Evolutionary conservation across 2,888 invertebrate species (phyloP), one percentile per base, ranked within the genome.

Genomic region (Zygothrica quintamaculata): DNA sequence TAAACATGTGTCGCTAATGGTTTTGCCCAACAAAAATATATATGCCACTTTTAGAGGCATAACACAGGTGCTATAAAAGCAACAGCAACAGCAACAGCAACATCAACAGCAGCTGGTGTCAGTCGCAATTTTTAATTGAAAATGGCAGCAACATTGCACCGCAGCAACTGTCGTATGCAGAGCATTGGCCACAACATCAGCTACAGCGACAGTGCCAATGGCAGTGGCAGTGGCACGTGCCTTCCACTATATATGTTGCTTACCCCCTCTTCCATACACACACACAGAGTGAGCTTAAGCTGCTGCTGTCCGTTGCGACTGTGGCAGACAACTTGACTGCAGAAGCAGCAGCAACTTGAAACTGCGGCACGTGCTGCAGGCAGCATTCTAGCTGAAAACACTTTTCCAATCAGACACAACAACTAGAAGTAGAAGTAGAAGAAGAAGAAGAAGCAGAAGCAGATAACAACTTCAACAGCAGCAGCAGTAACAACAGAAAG

Each of bases 51-150:
- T 58, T 75, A 55, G 58, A 42, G 18, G 65, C 39, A 48, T 9
- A 36, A 46, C 53, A 36, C 86, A 79, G 87, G 71, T 81, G 81
- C 34, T 12, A 25, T 47, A 12, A 48, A 15, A 22, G 40, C 40
- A 52, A 36, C 29, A 40, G 11, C 55, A 42, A 47, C 51, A 52
- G 9, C 39, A 31, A 47, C 65, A 60, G 51, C 40, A 65, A 39
- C 77, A 88, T 84, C 88, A 88, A 74, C 80, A 79, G 80, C 88
- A 88, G 89, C 87, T 89, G 90, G 87, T 89, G 88, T 86, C 88
- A 88, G 75, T 85, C 74, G 78, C 87, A 78, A 46, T 77, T 88
- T 89, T 89, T 90, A 89, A 89, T 89, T 89, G 89, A 89, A 89
- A 88, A 78, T 68, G 71, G 65, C 84, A 77, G 64, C 72, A 55